Evolutionary conservation across 2,113 vertebrate genomes (phyloP).

Genomic region (Perognathus longimembris): DNA sequence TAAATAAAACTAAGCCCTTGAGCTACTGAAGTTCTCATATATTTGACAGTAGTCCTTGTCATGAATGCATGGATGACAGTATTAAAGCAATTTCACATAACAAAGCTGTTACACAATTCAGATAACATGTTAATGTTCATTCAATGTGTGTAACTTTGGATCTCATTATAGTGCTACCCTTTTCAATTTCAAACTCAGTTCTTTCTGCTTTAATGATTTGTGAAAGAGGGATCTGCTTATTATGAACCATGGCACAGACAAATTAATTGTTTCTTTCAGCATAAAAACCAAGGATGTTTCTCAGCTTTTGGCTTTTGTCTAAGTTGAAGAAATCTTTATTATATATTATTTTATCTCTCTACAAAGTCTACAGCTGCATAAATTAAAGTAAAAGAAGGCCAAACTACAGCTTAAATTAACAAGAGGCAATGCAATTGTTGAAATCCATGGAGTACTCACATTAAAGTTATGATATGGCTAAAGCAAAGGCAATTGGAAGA

Average conservation of each 20-base stretch:
- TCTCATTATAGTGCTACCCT: slow-evolving; percentile 33
- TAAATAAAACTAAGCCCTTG: neutral
- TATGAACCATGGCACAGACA: slow-evolving; percentile 42
- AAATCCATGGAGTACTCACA: neutral
- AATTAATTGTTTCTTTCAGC: slow-evolving; percentile 70
- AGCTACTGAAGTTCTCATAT: neutral
- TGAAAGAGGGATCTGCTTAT: slow-evolving; percentile 61
- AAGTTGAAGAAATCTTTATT: slow-evolving; percentile 35
- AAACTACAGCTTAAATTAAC: neutral
- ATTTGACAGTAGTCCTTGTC: slow-evolving; percentile 31
- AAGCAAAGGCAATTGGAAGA: slow-evolving; percentile 15
- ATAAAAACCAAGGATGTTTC: neutral
- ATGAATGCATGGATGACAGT: slow-evolving; percentile 19
- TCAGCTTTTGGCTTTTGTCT: slow-evolving; percentile 19
- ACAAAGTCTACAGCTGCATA: neutral
- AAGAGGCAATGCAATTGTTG: neutral
- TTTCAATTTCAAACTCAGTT: slow-evolving; percentile 35
- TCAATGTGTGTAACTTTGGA: slow-evolving; percentile 34
- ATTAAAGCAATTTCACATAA: slow-evolving; percentile 36
- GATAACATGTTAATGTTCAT: slow-evolving; percentile 58
- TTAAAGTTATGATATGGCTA: neutral
- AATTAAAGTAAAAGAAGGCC: neutral
- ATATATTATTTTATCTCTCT: slow-evolving; percentile 44
- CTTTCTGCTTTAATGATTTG: slow-evolving; percentile 51
- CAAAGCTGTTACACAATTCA: slow-evolving; percentile 32